Percentiles rank a stretch among this genome's conserved stretches.
phyloP scores from a whole-genome alignment of 2,797 vertebrate genomes.

The Borostomias antarcticus region DNA sequence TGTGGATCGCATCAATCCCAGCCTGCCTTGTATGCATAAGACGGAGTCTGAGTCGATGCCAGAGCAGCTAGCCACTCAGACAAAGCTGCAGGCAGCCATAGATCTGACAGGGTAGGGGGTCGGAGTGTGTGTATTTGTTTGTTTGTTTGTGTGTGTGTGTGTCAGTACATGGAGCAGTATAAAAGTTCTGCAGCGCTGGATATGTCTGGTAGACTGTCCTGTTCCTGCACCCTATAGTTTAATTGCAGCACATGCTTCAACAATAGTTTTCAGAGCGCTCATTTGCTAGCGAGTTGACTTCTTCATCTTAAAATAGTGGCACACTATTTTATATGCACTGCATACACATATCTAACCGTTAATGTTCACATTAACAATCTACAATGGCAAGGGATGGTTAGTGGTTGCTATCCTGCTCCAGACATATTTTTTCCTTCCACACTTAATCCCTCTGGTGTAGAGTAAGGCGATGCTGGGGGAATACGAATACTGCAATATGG shows the following conservation, averaged over 20 bases:
- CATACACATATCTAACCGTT: no score
- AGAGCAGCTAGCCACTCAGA: conserved; percentile 57
- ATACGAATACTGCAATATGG: conserved; percentile 59
- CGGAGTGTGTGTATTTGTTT: conserved; percentile 21
- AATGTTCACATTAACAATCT: no score
- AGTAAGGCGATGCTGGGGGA: conserved; percentile 51
- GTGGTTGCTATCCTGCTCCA: background rate
- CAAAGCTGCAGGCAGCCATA: conserved; percentile 53
- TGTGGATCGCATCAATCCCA: conserved; percentile 64
- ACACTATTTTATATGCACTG: no score
- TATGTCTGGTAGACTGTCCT: background rate
- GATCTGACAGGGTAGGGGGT: conserved; percentile 38
- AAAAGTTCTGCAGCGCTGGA: background rate
- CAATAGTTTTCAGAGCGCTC: no score
- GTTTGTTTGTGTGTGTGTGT: conserved; percentile 18
- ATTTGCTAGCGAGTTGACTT: no score
- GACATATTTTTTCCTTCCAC: conserved; percentile 27
- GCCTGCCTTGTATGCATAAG: conserved; percentile 48
- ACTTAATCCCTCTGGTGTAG: conserved; percentile 48
- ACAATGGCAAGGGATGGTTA: no score
- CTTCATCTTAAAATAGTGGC: no score
- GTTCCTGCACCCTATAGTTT: background rate
- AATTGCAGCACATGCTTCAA: background rate
- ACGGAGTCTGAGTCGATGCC: conserved; percentile 60
- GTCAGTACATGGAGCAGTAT: background rate